Conservation (phyloP, 2,888 invertebrate species). For the Scaptomyza parva region DNA sequence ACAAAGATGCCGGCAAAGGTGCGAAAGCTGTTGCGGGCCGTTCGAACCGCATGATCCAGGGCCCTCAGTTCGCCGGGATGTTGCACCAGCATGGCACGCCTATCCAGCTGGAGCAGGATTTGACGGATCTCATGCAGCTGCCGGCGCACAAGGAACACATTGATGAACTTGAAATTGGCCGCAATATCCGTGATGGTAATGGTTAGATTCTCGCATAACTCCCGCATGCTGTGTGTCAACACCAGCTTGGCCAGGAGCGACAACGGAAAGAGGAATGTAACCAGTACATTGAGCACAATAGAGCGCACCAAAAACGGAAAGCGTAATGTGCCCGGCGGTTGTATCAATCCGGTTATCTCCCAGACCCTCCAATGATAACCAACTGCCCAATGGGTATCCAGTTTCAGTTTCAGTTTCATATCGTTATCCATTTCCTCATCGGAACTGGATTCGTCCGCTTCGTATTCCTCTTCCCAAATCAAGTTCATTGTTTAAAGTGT, state of each 20-base stretch:
- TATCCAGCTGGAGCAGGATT: conserved; percentile 45
- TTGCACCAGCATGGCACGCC: conserved; percentile 37
- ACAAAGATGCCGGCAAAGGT: conserved; percentile 71
- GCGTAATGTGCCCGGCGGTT: conserved; percentile 23
- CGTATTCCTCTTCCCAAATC: too few species aligned
- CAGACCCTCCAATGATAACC: conserved; percentile 81
- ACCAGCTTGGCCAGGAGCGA: conserved; percentile 77
- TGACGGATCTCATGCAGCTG: conserved; percentile 66
- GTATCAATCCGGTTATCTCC: conserved; percentile 76
- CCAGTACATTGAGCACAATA: conserved; percentile 65
- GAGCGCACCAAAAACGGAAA: conserved; percentile 55
- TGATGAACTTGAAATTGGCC: conserved; percentile 81
- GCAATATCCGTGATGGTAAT: conserved; percentile 80
- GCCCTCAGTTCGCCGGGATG: conserved; percentile 54
- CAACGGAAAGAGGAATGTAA: conserved; percentile 79
- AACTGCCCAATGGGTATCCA: conserved; percentile 72
- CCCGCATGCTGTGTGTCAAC: conserved; percentile 61
- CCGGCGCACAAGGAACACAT: conserved; percentile 72
- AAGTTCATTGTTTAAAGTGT: too few species aligned
- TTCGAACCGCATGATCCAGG: conserved; percentile 56
- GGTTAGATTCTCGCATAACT: conserved; percentile 80
- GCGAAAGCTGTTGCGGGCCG: conserved; percentile 64
- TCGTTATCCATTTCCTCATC: background rate
- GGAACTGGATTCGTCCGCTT: background rate
- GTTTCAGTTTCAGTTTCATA: background rate